phyloP scores from a whole-genome alignment of 2,113 vertebrate species.

The Oenanthe melanoleuca region DNA sequence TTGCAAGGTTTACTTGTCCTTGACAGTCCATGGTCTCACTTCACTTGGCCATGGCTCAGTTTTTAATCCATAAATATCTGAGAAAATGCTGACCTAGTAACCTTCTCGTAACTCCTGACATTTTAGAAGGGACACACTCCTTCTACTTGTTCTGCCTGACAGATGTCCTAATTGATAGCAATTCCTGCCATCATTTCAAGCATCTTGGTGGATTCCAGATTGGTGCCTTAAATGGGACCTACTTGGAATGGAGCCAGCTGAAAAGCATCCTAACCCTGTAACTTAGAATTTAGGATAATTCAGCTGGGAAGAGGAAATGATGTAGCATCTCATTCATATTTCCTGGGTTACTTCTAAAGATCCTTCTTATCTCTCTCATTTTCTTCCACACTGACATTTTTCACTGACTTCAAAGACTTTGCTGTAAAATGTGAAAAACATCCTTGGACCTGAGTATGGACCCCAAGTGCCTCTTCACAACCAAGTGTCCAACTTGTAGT shows the following conservation, averaged over 20 bases:
- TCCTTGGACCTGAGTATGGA: background rate
- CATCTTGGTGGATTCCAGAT: background rate
- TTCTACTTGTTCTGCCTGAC: background rate
- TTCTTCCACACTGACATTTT: background rate
- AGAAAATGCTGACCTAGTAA: constrained; percentile 49
- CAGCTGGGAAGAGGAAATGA: background rate
- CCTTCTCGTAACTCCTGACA: background rate
- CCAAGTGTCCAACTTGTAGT: background rate
- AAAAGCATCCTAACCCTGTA: background rate
- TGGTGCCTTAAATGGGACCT: background rate
- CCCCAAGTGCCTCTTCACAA: background rate
- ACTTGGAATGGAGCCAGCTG: background rate
- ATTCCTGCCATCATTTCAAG: background rate
- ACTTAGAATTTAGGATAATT: background rate
- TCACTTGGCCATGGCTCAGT: constrained; percentile 6
- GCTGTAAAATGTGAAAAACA: background rate
- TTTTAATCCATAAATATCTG: constrained; percentile 62
- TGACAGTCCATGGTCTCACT: background rate
- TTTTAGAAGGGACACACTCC: constrained; percentile 33
- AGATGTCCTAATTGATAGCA: constrained; percentile 25
- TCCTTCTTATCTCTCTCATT: background rate
- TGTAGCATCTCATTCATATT: background rate
- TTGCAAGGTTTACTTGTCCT: constrained; percentile 1
- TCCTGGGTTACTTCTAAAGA: background rate
- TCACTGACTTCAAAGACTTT: background rate